Evolutionary conservation across 2,888 invertebrate genomes (phyloP), one percentile per base, ranked within the genome.

Genomic region (Asteroscopus sphinx): DNA sequence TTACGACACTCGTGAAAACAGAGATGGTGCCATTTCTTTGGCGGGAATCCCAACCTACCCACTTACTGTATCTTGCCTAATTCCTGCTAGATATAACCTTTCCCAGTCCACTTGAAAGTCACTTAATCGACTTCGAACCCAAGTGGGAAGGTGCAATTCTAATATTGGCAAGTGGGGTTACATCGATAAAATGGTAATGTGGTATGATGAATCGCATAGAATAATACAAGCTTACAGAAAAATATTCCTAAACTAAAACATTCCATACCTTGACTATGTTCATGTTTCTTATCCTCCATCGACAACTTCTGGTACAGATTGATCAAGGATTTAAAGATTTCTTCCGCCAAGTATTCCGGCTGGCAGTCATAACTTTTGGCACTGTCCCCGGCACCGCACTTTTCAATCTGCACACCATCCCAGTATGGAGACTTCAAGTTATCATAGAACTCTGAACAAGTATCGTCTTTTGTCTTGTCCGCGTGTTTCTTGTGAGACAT

Each of bases 301-400:
- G 85, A 81, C 16, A 84, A 59, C 49, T 85, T 83, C 56, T 80
- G 83, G 54, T 88, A 92, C 2, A 87, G 60, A 45, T 77, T 67
- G 12, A 93, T 84, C 15, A 94, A 67, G 1, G 80, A 69, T 76
- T 88, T 89, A 57, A 89, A 90, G 26, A 90, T 52, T 39, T 91
- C 88, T 51, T 94, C 93, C 0, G 85, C 79, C 67, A 92, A 77
- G 46, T 85, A 92, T 49, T 92, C 92, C 0, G 93, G 93, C 13
- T 81, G 89, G 37, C 93, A 94, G 39, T 90, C 87, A 0, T 72
- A 53, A 30, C 41, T 75, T 8, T 70, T 73, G 0, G 60, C 74
- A 11, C 63, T 76, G 37, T 87, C 87, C 0, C 86, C 89, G 0
- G 74, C 79, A 2, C 81, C 77, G 13, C 64, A 55, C 1, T 65